These are phyloP conservation scores for Anthonomus grandis DNA, from an alignment of 1,140 invertebrate species.

Conservation along the genomic window DNA sequence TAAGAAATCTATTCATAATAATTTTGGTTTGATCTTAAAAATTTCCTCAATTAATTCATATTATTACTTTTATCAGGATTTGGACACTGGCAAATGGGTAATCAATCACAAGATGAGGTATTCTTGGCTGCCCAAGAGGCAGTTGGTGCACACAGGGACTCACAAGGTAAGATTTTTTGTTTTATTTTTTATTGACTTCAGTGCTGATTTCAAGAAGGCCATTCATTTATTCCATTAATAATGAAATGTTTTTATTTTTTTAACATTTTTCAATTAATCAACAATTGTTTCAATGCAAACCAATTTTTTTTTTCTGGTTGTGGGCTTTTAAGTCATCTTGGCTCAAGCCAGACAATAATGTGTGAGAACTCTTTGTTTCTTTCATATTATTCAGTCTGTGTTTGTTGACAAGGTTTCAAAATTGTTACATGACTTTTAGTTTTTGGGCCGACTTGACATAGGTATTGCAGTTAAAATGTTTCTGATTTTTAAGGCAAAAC, in stretches of 20 bases:
- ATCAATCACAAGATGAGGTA: conserved; percentile 68
- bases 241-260: too few species aligned
- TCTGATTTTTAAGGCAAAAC: conserved; percentile 42
- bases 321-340: too few species aligned
- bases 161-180: conserved; percentile 67
- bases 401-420: not conserved
- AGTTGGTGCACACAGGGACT: conserved; percentile 67
- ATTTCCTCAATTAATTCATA: not conserved
- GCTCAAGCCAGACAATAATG: too few species aligned
- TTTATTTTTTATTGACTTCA: conserved; percentile 41
- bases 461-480: conserved; percentile 32
- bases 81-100: conserved; percentile 64
- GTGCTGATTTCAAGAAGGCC: conserved; percentile 30
- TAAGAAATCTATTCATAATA: not conserved
- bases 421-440: not conserved
- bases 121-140: conserved; percentile 69
- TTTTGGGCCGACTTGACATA: conserved; percentile 22
- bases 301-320: too few species aligned
- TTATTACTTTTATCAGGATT: conserved; percentile 50
- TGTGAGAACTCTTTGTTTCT: not conserved
- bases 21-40: not conserved
- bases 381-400: too few species aligned
- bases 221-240: conserved; percentile 3
- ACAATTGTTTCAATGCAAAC: too few species aligned
- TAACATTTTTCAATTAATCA: too few species aligned